These are phyloP conservation scores for Sminthopsis crassicaudata DNA, from an alignment of 2,113 vertebrate species.

Conservation along the genomic window DNA sequence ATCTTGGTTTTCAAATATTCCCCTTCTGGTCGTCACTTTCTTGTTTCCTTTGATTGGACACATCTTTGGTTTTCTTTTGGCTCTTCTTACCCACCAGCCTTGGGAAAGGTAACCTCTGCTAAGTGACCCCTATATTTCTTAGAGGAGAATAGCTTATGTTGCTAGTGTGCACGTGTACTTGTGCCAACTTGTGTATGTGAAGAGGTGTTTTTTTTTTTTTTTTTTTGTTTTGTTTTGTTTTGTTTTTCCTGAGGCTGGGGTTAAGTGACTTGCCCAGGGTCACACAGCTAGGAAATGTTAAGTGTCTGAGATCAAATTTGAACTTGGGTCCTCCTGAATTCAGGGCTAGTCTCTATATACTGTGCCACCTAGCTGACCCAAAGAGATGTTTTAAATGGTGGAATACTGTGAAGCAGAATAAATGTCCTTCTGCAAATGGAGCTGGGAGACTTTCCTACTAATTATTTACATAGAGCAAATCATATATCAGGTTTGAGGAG, in stretches of 20 bases:
- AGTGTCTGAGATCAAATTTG: too few relatives aligned
- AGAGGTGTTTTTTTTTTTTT: too few relatives aligned
- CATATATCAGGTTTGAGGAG: too few relatives aligned
- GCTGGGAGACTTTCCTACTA: not conserved
- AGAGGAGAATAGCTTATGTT: not conserved
- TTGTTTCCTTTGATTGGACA: slow-evolving; percentile 81
- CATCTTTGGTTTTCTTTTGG: slow-evolving; percentile 76
- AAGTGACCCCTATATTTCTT: not conserved
- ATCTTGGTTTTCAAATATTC: slow-evolving; percentile 74
- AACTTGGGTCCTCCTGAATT: too few relatives aligned
- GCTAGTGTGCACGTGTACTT: not conserved
- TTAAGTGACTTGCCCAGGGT: too few relatives aligned
- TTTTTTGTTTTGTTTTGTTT: too few relatives aligned
- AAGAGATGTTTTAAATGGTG: not conserved
- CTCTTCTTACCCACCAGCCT: slow-evolving; percentile 77
- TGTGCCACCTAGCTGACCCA: too few relatives aligned
- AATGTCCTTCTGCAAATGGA: not conserved
- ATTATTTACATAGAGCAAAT: not conserved
- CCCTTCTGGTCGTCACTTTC: slow-evolving; percentile 77
- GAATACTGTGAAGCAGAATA: not conserved
- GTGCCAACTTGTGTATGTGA: not conserved
- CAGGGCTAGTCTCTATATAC: too few relatives aligned
- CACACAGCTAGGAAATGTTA: too few relatives aligned
- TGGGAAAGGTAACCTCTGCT: slow-evolving; percentile 80
- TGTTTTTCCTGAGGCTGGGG: too few relatives aligned